These are phyloP conservation scores for Megaptera novaeangliae DNA, from an alignment of 2,113 vertebrate genomes.

Conservation along the genomic window DNA sequence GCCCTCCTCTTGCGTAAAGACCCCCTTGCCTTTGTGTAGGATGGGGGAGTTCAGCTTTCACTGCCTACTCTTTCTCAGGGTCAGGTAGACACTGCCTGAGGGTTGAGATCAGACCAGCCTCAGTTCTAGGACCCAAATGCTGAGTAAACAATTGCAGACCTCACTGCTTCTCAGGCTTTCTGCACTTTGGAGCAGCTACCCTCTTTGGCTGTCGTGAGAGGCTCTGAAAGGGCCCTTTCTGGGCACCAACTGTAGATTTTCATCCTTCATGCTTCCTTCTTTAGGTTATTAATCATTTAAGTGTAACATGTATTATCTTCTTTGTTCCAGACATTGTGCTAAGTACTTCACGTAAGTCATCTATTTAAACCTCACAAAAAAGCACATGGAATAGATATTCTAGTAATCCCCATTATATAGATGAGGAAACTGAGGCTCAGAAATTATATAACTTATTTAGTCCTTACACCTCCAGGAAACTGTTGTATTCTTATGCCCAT, in stretches of 20 bases:
- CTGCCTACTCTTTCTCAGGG: rapidly evolving
- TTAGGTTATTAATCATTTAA: neutral
- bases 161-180: neutral
- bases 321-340: neutral
- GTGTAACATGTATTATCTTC: neutral
- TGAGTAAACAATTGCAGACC: neutral
- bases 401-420: neutral
- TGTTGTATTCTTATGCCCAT: neutral
- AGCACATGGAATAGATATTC: neutral
- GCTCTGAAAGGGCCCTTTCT: neutral
- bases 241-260: neutral
- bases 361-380: neutral
- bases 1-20: neutral
- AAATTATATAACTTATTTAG: neutral
- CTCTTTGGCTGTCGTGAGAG: neutral
- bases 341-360: neutral
- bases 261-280: neutral
- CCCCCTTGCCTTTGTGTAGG: neutral
- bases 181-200: rapidly evolving
- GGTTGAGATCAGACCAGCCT: neutral
- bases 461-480: neutral
- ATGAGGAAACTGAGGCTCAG: neutral
- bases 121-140: neutral
- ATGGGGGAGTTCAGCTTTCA: neutral
- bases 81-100: neutral